Evolutionary conservation across 2,113 vertebrate genomes (phyloP).

Genomic region (Vimba vimba): DNA sequence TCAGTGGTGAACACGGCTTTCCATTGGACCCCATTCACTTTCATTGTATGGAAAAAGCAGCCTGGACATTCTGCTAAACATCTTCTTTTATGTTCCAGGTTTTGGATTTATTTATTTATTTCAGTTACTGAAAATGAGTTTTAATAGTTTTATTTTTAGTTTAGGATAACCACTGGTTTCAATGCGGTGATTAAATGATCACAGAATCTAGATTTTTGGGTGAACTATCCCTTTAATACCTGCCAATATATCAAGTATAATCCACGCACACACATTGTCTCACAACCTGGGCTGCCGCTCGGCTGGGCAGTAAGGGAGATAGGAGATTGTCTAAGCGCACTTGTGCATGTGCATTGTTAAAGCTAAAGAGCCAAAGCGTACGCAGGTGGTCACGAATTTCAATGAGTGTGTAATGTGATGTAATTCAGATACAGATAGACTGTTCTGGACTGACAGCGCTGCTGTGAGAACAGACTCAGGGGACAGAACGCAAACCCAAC

Average conservation of each 20-base stretch:
- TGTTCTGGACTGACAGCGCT: conserved; percentile 54
- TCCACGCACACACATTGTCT: conserved; percentile 15
- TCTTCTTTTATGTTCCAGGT: neutral
- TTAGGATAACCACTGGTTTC: neutral
- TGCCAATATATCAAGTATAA: neutral
- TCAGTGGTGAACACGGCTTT: neutral
- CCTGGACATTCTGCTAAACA: neutral
- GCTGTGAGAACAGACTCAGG: conserved; percentile 43
- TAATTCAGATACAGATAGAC: conserved; percentile 34
- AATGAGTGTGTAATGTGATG: conserved; percentile 56
- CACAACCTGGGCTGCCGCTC: neutral
- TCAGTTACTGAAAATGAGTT: neutral
- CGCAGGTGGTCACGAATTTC: conserved; percentile 71
- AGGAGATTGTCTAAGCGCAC: neutral
- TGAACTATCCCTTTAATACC: neutral
- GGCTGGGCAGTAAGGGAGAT: conserved; percentile 52
- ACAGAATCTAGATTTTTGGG: neutral
- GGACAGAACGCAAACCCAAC: neutral
- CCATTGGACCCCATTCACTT: neutral
- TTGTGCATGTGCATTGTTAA: conserved; percentile 57
- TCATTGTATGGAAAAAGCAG: neutral
- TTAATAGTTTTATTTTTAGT: neutral
- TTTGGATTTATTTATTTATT: neutral
- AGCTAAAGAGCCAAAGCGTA: conserved; percentile 61
- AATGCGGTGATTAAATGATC: neutral